Evolutionary conservation across 1,140 invertebrate genomes (phyloP).

Genomic region (Leptopilina boulardi): DNA sequence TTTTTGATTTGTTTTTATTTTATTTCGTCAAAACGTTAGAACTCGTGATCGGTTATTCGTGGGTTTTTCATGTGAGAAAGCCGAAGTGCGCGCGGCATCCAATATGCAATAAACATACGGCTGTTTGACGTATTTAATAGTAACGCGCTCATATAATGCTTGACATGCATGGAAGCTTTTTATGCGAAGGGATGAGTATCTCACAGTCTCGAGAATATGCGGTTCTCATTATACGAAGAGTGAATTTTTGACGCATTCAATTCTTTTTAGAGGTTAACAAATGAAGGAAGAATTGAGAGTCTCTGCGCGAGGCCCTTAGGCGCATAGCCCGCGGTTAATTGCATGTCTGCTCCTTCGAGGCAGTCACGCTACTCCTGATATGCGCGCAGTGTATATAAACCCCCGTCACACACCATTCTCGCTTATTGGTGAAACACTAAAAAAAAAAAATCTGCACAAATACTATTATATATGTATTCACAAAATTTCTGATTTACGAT

Average conservation of each 20-base stretch:
- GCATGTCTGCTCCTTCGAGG: constrained; percentile 70
- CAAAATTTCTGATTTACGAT: no score
- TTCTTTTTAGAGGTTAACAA: not conserved
- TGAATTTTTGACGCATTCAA: not conserved
- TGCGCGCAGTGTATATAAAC: no score
- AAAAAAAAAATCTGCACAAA: no score
- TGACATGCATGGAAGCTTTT: constrained; percentile 74
- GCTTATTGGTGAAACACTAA: no score
- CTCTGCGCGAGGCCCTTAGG: constrained; percentile 57
- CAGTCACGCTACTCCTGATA: constrained; percentile 60
- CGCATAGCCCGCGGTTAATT: constrained; percentile 73
- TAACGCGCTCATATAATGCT: constrained; percentile 75
- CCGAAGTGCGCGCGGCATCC: constrained; percentile 69
- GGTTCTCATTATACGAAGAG: constrained; percentile 51
- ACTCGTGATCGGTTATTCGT: constrained; percentile 61
- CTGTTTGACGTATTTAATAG: constrained; percentile 75
- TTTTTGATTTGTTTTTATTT: constrained; percentile 42
- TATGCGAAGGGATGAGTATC: constrained; percentile 66
- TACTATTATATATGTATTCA: no score
- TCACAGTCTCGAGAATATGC: constrained; percentile 49
- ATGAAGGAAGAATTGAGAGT: constrained; percentile 48
- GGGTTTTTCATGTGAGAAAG: constrained; percentile 62
- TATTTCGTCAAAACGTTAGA: constrained; percentile 47
- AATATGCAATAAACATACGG: constrained; percentile 76
- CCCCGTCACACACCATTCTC: constrained; percentile 45